Percentiles rank a stretch among this genome's conserved stretches.
Conservation (phyloP, 2,797 vertebrate species). For the Lagocephalus sceleratus region DNA sequence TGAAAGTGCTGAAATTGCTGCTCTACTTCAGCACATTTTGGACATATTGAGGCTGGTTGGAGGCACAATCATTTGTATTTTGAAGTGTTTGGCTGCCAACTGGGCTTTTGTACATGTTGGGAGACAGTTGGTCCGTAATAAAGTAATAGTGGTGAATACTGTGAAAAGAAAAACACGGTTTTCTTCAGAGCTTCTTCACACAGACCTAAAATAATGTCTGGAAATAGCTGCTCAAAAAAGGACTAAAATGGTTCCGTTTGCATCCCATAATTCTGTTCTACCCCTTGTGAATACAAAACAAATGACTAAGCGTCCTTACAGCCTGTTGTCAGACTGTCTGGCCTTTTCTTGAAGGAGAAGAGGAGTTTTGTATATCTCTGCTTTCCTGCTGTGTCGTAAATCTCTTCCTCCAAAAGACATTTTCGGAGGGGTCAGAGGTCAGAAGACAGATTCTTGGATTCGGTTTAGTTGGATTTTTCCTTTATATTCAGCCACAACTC, state of each 20-base stretch:
- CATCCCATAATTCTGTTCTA: too few species aligned
- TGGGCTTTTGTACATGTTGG: constrained; percentile 21
- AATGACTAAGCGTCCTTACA: neutral
- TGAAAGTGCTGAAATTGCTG: constrained; percentile 20
- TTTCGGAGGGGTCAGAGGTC: too few species aligned
- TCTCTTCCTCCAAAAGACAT: too few species aligned
- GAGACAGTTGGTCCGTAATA: constrained; percentile 30
- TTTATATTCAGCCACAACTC: too few species aligned
- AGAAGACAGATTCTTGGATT: too few species aligned
- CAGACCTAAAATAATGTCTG: constrained; percentile 1
- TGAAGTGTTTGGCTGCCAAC: constrained; percentile 29
- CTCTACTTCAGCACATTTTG: constrained; percentile 45
- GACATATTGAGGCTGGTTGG: constrained; percentile 44
- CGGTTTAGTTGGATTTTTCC: too few species aligned
- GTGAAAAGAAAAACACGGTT: constrained; percentile 3
- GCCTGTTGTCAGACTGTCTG: constrained; percentile 4
- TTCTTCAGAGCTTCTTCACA: too few species aligned
- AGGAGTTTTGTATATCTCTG: neutral
- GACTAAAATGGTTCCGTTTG: neutral
- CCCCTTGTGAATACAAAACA: too few species aligned
- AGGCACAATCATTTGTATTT: constrained; percentile 26
- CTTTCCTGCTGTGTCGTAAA: too few species aligned
- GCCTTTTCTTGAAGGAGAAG: neutral
- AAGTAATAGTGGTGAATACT: constrained; percentile 10
- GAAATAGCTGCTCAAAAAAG: constrained; percentile 14